phyloP scores from a whole-genome alignment of 1,140 invertebrate genomes.

The Zophobas atratus region DNA sequence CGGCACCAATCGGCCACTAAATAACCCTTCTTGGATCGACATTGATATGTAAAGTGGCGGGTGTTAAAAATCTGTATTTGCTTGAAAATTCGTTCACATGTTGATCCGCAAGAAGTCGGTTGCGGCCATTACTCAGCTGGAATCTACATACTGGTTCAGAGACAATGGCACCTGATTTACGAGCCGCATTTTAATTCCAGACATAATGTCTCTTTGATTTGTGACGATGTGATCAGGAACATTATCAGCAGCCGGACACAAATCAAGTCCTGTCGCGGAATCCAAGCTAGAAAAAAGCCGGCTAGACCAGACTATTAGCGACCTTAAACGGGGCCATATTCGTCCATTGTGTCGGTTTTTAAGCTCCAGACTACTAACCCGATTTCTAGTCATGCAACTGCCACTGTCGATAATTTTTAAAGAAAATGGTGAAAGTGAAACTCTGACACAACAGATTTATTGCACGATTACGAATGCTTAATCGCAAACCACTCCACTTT shows the following conservation, averaged over 20 bases:
- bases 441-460: conserved; percentile 9
- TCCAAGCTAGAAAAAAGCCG: conserved; percentile 42
- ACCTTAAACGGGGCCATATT: conserved; percentile 17
- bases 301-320: conserved; percentile 33
- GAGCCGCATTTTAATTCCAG: conserved; percentile 65
- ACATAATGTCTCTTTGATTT: conserved; percentile 67
- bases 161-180: conserved; percentile 65
- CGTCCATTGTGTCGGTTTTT: conserved; percentile 33
- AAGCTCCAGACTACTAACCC: conserved; percentile 24
- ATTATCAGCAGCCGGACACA: conserved; percentile 63
- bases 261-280: conserved; percentile 58
- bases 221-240: conserved; percentile 65
- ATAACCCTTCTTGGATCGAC: background rate
- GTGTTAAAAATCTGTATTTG: conserved; percentile 9
- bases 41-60: conserved; percentile 18
- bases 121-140: conserved; percentile 44
- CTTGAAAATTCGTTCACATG: conserved; percentile 17
- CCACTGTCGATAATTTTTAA: background rate
- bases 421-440: conserved; percentile 21
- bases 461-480: background rate
- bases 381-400: conserved; percentile 13
- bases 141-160: conserved; percentile 63
- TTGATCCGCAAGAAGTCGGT: background rate
- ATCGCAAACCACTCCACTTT: background rate
- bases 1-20: conserved; percentile 43